Base-by-base conservation (phyloP, 2,888 invertebrate species). In the Sturmia bella region DNA sequence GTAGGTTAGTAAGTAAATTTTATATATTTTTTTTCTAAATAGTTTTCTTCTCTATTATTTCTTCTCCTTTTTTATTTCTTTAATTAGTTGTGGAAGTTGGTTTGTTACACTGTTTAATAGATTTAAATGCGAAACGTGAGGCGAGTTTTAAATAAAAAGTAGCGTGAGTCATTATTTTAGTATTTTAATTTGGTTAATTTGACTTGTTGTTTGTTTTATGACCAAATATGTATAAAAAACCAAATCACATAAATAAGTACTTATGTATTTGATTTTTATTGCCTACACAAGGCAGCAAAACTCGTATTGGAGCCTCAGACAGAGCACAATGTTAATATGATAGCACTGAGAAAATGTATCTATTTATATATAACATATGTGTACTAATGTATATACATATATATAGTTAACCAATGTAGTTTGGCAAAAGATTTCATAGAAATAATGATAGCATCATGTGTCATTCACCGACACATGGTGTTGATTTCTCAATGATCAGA, bases 1-100 rank as follows among this genome's bases (percentile, higher is more conserved):
- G 64, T 74, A 66, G 74, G 74, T 74, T 66, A 74, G 74, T 74
- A 74, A 66, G 64, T 56, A 15, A 56, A 39, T 56, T 61, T 52
- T 21, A 7, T n/a, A 9, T 59, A 12, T 19, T 41, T 72, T 61
- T 50, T 32, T 32, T 32, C 3, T 6, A 27, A 15, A 52, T 70
- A 19, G 24, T 61, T 21, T 52, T 72, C 32, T 50, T 41, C 59
- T 54, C 54, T 41, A 32, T 27, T n/a, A n/a, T n/a, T n/a, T n/a
- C n/a, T 9, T 37, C 9, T 27, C 3, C 27, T 27, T 32, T 57
- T 17, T 56, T 43, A n/a, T n/a, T n/a, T n/a, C n/a, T 72, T 52
- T 61, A 54, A 73, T 73, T 63, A 54, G 41, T 73, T 63, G 61
- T 73, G 32, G 61, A 52, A 61, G 50, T 50, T 21, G 17, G 19